Base-by-base conservation (phyloP, 2,888 invertebrate species). In the Tetragnatha montana region DNA sequence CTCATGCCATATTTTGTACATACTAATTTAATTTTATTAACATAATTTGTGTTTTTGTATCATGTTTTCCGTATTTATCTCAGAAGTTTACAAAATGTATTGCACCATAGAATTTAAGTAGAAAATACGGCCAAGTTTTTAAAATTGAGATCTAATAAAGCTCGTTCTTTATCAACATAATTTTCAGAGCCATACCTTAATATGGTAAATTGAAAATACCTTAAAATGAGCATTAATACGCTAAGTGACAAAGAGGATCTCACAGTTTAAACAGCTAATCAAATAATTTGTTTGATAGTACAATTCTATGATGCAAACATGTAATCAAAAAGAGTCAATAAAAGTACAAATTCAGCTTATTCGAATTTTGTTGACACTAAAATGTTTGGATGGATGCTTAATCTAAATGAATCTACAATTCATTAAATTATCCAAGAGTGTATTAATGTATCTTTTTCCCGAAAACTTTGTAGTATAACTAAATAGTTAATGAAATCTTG, bases 291-390 rank as follows among this genome's bases (percentile, higher is more conserved):
- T 10, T 10, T 35, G 35, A 35, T 35, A 35, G 1, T 71, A 6
- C n/a, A 22, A 71, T 71, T 21, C 71, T 21, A 71, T 22, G 71
- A 8, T 19, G 71, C 71, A 71, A 71, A 71, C 12, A 71, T 71
- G 71, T 71, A 50, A 60, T 60, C 60, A 60, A 60, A 49, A 50
- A 22, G n/a, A 76, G 50, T 50, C 76, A 35, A 50, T 22, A 73
- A 82, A 60, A 82, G 82, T 82, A 82, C 82, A 82, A 82, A 82
- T 51, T 73, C 22, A 82, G 74, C 82, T 82, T 82, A 22, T 74
- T 82, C 74, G 82, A 60, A 17, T 35, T 82, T 21, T 19, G 22
- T 49, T 14, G 81, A 21, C 17, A 73, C 14, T 47, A 76, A 19
- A 71, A 21, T n/a, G n/a, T n/a, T n/a, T 71, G 4, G 4, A 60